phyloP scores from a whole-genome alignment of 64 coral and sea anemone species.

The Pocillopora verrucosa region DNA sequence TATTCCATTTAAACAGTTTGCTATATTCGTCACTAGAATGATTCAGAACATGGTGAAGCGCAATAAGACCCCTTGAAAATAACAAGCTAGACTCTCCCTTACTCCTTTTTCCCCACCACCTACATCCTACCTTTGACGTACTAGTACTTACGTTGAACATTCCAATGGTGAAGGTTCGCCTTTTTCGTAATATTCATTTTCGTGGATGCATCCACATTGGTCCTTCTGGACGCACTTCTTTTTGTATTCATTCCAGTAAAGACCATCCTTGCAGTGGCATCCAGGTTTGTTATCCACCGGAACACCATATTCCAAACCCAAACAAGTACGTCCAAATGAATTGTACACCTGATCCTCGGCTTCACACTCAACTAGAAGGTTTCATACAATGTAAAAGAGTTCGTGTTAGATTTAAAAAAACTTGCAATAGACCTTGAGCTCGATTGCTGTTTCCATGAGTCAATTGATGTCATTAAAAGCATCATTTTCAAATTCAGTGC shows the following conservation, averaged over 20 bases:
- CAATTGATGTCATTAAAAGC: no score
- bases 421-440: no score
- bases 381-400: no score
- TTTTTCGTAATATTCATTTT: background rate
- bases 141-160: constrained; percentile 24
- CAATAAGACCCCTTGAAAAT: no score
- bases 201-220: constrained; percentile 2
- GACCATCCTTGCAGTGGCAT: background rate
- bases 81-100: no score
- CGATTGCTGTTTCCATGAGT: no score
- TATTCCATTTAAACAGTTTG: no score
- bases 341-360: background rate
- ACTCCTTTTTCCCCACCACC: background rate
- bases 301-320: background rate
- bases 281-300: background rate
- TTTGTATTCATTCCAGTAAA: constrained; percentile 18
- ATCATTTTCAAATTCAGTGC: no score
- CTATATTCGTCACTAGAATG: no score
- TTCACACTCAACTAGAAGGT: background rate
- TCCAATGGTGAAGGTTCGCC: background rate
- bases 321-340: background rate
- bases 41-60: no score
- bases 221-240: background rate
- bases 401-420: no score
- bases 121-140: background rate